Conservation (phyloP, 2,113 vertebrate genomes). For the Osmerus mordax region DNA sequence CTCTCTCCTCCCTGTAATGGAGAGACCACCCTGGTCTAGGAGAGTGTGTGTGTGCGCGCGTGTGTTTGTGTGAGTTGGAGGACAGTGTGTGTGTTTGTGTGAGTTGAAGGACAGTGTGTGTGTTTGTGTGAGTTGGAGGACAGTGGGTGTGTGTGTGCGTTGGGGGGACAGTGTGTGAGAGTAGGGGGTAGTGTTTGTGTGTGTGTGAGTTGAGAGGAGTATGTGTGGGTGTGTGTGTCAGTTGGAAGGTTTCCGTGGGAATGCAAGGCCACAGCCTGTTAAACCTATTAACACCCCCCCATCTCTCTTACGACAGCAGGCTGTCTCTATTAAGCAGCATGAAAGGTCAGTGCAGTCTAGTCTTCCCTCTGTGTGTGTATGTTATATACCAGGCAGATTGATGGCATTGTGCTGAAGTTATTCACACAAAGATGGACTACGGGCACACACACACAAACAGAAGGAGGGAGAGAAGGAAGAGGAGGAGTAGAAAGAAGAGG, state of each 20-base stretch:
- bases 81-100: background rate
- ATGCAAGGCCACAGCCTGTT: slow-evolving; percentile 55
- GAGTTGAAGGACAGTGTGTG: background rate
- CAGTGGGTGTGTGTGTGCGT: background rate
- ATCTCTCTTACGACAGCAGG: slow-evolving; percentile 41
- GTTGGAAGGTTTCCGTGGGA: slow-evolving; percentile 4
- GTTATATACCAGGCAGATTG: background rate
- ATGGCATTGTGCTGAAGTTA: background rate
- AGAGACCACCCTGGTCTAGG: too few relatives aligned
- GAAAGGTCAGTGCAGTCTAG: slow-evolving; percentile 27
- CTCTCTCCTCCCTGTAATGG: too few relatives aligned
- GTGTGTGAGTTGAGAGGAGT: too few relatives aligned
- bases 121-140: background rate
- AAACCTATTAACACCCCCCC: slow-evolving; percentile 58
- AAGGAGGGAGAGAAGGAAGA: background rate
- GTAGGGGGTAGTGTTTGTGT: too few relatives aligned
- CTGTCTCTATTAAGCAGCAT: slow-evolving; percentile 60
- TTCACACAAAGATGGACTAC: background rate
- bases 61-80: background rate
- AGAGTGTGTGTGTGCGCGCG: background rate
- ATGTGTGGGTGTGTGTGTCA: too few relatives aligned
- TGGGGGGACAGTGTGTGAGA: background rate
- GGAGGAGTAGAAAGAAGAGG: background rate
- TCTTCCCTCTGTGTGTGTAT: background rate
- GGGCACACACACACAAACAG: background rate